Conservation (phyloP, 2,797 vertebrate species). For the Spondyliosoma cantharus region DNA sequence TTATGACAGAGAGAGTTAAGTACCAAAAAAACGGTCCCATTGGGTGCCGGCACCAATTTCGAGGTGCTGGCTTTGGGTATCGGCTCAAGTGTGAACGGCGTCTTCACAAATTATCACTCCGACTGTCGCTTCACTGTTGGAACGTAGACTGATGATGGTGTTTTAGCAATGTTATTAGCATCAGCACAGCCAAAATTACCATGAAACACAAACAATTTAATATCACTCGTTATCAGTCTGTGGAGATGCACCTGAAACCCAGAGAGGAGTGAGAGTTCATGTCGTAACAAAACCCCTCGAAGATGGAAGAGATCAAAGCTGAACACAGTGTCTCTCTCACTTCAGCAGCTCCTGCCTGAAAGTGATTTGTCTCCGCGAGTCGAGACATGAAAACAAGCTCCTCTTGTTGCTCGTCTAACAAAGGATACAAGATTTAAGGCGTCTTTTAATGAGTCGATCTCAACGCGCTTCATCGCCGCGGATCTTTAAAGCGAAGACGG, state of each 20-base stretch:
- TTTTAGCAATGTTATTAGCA: neutral
- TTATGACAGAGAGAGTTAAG: too few relatives aligned
- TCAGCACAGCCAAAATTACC: neutral
- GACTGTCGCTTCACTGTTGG: too few relatives aligned
- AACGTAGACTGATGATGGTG: too few relatives aligned
- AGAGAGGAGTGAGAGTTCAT: neutral
- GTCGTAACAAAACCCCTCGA: conserved; percentile 12
- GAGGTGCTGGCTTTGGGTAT: too few relatives aligned
- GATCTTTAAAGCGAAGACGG: conserved; percentile 32
- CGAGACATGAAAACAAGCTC: conserved; percentile 36
- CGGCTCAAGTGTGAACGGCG: too few relatives aligned
- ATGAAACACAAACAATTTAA: neutral
- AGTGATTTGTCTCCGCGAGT: conserved; percentile 26
- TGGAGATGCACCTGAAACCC: neutral
- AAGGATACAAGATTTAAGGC: conserved; percentile 16
- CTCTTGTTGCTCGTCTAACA: conserved; percentile 23
- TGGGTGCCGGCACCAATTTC: too few relatives aligned
- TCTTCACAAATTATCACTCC: too few relatives aligned
- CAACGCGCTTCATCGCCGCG: neutral
- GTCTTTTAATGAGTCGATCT: conserved; percentile 21
- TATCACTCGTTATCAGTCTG: neutral
- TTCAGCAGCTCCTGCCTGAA: conserved; percentile 18
- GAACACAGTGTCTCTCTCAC: conserved; percentile 2
- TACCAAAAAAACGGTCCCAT: too few relatives aligned
- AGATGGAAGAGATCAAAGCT: conserved; percentile 23